Percentiles rank a stretch among this genome's conserved stretches.
Conservation (phyloP, 2,113 vertebrate species). For the Zapus hudsonius region DNA sequence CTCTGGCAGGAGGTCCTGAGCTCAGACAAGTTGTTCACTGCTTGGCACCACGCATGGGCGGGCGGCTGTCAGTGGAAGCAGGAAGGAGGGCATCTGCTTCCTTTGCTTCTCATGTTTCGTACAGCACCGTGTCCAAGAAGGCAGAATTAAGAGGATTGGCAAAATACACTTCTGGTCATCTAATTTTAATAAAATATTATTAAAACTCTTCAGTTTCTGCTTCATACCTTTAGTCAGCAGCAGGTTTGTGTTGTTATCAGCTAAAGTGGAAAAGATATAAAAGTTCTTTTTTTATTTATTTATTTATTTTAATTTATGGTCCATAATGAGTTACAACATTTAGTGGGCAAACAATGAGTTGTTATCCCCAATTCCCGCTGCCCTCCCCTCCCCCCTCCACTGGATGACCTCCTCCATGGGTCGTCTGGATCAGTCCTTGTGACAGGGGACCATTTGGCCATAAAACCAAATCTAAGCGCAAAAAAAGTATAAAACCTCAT, state of each 20-base stretch:
- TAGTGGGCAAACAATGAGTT: too few species aligned
- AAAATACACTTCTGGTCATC: conserved; percentile 29
- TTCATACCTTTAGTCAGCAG: conserved; percentile 13
- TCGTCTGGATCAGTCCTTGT: too few species aligned
- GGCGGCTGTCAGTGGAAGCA: neutral
- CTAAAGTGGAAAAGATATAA: conserved; percentile 42
- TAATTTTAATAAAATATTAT: neutral
- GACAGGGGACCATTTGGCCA: too few species aligned
- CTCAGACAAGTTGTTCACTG: neutral
- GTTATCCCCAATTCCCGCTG: too few species aligned
- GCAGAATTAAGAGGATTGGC: neutral
- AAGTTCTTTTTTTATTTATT: too few species aligned
- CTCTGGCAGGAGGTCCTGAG: neutral
- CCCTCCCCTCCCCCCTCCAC: too few species aligned
- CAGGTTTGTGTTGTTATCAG: neutral
- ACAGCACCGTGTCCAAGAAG: neutral
- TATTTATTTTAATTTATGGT: too few species aligned
- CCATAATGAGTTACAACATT: too few species aligned
- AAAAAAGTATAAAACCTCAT: conserved; percentile 40
- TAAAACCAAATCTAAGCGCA: conserved; percentile 34
- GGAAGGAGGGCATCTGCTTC: neutral
- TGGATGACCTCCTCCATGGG: too few species aligned
- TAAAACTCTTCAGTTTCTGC: neutral
- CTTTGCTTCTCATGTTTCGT: neutral
- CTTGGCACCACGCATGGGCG: neutral